These are phyloP conservation scores for Nycteola revayana DNA, from an alignment of 2,888 invertebrate genomes.

Conservation along the genomic window DNA sequence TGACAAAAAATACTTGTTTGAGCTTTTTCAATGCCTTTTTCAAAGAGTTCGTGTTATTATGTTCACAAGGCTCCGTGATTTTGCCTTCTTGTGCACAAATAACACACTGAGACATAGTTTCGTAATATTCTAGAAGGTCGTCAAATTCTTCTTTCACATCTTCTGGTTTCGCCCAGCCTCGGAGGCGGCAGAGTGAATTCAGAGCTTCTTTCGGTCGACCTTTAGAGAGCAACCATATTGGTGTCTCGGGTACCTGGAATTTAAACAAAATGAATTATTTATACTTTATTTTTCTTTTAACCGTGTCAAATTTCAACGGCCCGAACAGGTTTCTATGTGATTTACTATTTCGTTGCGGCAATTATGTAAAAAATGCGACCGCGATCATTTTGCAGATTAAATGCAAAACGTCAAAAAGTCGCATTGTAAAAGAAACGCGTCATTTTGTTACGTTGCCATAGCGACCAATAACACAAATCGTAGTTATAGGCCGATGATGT, in stretches of 20 bases:
- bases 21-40: constrained; percentile 47
- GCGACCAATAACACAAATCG: too few relatives aligned
- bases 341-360: too few relatives aligned
- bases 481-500: too few relatives aligned
- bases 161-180: constrained; percentile 78
- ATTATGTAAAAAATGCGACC: too few relatives aligned
- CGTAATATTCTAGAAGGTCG: constrained; percentile 68
- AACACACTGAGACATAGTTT: constrained; percentile 54
- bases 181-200: constrained; percentile 75
- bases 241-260: constrained; percentile 81
- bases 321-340: too few relatives aligned
- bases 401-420: too few relatives aligned
- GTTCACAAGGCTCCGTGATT: constrained; percentile 47
- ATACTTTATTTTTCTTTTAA: too few relatives aligned
- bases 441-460: too few relatives aligned
- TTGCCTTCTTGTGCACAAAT: constrained; percentile 57
- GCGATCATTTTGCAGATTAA: too few relatives aligned
- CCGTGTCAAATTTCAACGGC: too few relatives aligned
- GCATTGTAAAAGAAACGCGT: too few relatives aligned
- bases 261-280: too few relatives aligned
- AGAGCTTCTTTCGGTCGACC: constrained; percentile 78
- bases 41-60: constrained; percentile 43
- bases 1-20: constrained; percentile 66
- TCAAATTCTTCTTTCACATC: constrained; percentile 77
- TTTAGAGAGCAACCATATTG: constrained; percentile 82